A percentile compares a stretch with the other conserved stretches of the same genome.
phyloP scores from a whole-genome alignment of 2,797 vertebrate species.

The Chelon auratus region DNA sequence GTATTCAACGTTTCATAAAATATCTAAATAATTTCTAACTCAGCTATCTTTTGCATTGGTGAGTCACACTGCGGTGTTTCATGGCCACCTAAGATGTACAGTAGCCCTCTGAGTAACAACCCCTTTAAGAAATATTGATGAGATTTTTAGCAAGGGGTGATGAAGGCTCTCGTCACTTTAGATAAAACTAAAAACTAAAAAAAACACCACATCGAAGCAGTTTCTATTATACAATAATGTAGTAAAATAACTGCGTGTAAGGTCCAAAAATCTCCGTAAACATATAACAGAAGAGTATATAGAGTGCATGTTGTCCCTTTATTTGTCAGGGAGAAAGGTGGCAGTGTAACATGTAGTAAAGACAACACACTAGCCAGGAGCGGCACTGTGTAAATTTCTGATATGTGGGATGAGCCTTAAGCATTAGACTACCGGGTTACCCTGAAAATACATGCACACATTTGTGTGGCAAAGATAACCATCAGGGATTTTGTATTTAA shows the following conservation, averaged over 20 bases:
- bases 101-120: conserved; percentile 2
- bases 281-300: not conserved
- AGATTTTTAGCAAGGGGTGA: not conserved
- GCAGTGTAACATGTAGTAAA: not conserved
- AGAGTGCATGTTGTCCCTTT: not conserved
- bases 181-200: not conserved
- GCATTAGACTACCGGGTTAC: too few species aligned
- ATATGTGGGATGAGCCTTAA: too few species aligned
- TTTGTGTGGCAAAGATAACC: too few species aligned
- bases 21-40: not conserved
- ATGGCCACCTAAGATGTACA: not conserved
- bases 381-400: not conserved
- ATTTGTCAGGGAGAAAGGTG: not conserved
- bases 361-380: not conserved
- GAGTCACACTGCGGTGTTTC: not conserved
- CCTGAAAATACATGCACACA: not conserved
- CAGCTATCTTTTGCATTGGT: not conserved
- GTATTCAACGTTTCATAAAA: not conserved
- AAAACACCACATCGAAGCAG: not conserved
- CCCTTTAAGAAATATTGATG: not conserved
- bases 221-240: not conserved
- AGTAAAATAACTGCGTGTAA: not conserved
- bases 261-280: not conserved
- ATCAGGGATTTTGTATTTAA: not conserved
- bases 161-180: not conserved